Percentiles rank a stretch among this genome's conserved stretches.
phyloP scores from a whole-genome alignment of 2,888 invertebrate genomes.

The Parnassius mnemosyne region DNA sequence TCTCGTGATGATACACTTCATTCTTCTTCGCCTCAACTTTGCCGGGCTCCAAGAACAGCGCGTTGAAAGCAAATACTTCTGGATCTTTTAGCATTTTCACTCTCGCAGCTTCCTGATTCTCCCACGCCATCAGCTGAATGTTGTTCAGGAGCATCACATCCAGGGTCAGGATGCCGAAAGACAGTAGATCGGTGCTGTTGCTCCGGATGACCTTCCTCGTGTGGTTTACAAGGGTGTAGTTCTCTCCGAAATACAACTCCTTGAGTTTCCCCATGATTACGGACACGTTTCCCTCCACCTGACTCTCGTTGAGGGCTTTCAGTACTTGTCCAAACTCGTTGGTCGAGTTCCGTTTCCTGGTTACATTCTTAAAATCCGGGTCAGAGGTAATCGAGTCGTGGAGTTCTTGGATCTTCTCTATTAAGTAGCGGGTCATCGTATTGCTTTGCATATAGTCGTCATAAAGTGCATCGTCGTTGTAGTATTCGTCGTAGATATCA shows the following conservation, averaged over 20 bases:
- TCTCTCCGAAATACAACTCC: conserved; percentile 74
- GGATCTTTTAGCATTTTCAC: conserved; percentile 74
- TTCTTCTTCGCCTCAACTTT: conserved; percentile 64
- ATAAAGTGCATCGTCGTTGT: conserved; percentile 67
- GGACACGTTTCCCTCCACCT: conserved; percentile 71
- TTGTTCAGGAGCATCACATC: conserved; percentile 80
- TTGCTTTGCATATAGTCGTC: conserved; percentile 75
- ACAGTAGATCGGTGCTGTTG: conserved; percentile 72
- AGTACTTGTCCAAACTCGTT: conserved; percentile 62
- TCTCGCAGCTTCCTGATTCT: conserved; percentile 68
- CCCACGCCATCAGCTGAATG: conserved; percentile 80
- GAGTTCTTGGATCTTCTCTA: conserved; percentile 74
- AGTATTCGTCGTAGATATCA: conserved; percentile 63
- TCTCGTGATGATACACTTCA: conserved; percentile 43
- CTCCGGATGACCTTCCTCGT: conserved; percentile 58
- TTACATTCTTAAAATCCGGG: conserved; percentile 53
- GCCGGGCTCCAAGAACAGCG: conserved; percentile 75
- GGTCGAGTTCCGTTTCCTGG: conserved; percentile 38
- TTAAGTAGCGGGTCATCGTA: conserved; percentile 70
- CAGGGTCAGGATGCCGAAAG: conserved; percentile 79
- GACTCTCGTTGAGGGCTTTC: conserved; percentile 74
- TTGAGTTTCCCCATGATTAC: conserved; percentile 73
- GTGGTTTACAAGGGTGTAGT: conserved; percentile 48
- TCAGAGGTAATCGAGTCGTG: conserved; percentile 75
- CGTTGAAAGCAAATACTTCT: conserved; percentile 78